These are phyloP conservation scores for Mesocricetus auratus DNA, from an alignment of 2,113 vertebrate species.

Conservation along the genomic window DNA sequence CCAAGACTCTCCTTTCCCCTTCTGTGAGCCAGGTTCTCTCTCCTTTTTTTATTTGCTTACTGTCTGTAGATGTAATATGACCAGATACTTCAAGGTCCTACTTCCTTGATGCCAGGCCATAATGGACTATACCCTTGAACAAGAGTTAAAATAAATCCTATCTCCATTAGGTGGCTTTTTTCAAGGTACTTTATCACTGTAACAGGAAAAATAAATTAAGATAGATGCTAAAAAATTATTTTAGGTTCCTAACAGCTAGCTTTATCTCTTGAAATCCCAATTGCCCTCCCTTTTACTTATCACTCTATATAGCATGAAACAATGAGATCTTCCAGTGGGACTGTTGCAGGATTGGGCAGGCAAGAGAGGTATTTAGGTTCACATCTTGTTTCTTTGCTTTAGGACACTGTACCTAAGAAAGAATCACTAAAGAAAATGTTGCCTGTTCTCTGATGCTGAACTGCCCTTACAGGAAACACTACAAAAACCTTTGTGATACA, in stretches of 20 bases:
- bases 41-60: not conserved
- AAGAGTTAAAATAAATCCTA: not conserved
- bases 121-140: not conserved
- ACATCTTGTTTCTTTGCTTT: not conserved
- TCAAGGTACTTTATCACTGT: not conserved
- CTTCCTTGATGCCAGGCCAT: not conserved
- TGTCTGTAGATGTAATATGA: not conserved
- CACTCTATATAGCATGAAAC: not conserved
- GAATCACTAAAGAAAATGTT: not conserved
- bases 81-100: not conserved
- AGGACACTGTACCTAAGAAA: not conserved
- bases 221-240: slow-evolving; percentile 56
- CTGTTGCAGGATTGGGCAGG: not conserved
- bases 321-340: not conserved
- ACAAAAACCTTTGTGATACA: not conserved
- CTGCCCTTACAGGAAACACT: not conserved
- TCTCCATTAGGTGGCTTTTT: not conserved
- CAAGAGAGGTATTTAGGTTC: not conserved
- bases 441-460: slow-evolving; percentile 1
- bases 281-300: not conserved
- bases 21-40: not conserved
- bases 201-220: not conserved
- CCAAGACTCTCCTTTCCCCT: not conserved
- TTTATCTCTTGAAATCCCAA: not conserved
- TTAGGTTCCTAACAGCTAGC: slow-evolving; percentile 45